Evolutionary conservation across 2,888 invertebrate genomes (phyloP), one percentile per base, ranked within the genome.

Genomic region (Apomyelois bistriatella): DNA sequence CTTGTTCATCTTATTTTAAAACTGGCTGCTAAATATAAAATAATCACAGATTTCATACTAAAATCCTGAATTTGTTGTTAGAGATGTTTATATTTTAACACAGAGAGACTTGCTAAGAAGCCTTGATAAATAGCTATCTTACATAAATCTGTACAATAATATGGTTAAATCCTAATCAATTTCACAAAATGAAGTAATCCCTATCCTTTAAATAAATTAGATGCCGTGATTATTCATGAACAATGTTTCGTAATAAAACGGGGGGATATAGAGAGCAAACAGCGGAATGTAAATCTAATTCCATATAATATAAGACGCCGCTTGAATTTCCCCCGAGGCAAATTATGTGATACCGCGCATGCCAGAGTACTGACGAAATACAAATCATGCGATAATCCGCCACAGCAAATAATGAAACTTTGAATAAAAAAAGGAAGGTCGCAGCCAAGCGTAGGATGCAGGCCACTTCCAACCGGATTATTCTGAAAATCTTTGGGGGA

Each of bases 281-380:
- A 58, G 55, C 53, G 57, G 58, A 61, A 67, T 66, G 64, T 65
- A 65, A 70, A 70, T 72, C 67, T 72, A 71, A 80, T 76, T 67
- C 64, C 50, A 61, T 62, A 66, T 65, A 71, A 61, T 62, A 66
- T 65, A 71, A 72, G 70, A 64, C 64, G 63, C 66, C 64, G 64
- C 61, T 62, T 59, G 70, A 68, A 82, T 80, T 79, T 82, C 80
- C 79, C 80, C 47, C 12, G 74, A 71, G 82, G 68, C 68, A 70
- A 75, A 80, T 82, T 81, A 80, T 70, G 67, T 66, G 60, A 67
- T 48, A 30, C 15, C 51, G 37, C 40, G 52, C 52, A 49, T 43
- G 54, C 46, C 47, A 49, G 53, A 30, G 50, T 51, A 57, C 55
- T 56, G 60, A 61, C 58, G 55, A 58, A 59, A 58, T 61, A 59